Conservation (phyloP, 2,113 vertebrate genomes). For the Alligator sinensis region DNA sequence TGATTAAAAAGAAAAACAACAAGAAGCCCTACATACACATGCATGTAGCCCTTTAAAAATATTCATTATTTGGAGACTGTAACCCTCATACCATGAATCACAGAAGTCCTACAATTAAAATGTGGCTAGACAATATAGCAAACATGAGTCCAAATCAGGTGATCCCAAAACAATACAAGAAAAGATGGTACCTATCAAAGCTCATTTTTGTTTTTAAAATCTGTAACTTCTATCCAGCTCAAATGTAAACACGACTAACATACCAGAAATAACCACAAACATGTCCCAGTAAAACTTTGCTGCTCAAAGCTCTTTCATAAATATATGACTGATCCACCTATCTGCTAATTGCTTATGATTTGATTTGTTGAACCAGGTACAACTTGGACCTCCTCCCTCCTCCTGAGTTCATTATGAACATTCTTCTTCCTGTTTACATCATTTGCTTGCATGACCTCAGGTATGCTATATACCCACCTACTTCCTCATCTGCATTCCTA, state of each 20-base stretch:
- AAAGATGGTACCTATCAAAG: neutral
- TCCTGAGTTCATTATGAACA: neutral
- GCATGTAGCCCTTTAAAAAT: neutral
- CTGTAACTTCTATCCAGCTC: neutral
- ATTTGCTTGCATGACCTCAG: neutral
- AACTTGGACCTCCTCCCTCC: neutral
- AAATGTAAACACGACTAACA: neutral
- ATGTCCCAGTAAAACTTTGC: neutral
- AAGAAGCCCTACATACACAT: neutral
- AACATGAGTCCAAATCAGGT: neutral
- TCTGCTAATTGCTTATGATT: neutral
- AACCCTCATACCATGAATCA: neutral
- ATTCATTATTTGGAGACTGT: neutral
- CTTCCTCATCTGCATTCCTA: neutral
- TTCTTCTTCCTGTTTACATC: neutral
- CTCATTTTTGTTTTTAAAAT: constrained; percentile 3
- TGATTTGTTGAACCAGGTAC: neutral
- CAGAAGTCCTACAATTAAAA: neutral
- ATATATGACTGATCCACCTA: neutral
- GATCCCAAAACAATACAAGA: neutral
- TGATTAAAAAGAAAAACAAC: neutral
- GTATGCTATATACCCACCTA: neutral
- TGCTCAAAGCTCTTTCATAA: neutral
- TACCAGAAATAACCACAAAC: constrained; percentile 20
- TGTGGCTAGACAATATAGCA: neutral